Evolutionary conservation across 2,888 invertebrate species (phyloP).

Genomic region (Drosophila niveifrons): DNA sequence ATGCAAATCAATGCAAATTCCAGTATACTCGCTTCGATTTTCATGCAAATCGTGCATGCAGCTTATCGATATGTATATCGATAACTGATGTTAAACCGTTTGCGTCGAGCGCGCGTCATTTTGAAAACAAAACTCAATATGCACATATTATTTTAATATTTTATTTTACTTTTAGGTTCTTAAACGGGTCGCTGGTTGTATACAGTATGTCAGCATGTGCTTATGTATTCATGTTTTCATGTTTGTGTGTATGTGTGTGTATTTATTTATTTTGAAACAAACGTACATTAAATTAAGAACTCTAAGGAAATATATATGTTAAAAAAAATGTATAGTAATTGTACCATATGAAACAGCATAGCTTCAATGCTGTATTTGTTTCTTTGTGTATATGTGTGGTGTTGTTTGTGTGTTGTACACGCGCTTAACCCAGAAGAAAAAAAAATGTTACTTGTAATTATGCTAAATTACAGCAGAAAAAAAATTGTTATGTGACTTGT

Average conservation of each 20-base stretch:
- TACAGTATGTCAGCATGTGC: conserved; percentile 40
- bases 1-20: too few species aligned
- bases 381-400: conserved; percentile 16
- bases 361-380: not conserved
- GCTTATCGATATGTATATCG: conserved; percentile 1
- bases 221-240: conserved; percentile 12
- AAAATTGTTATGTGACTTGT: conserved; percentile 50
- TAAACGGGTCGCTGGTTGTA: conserved; percentile 48
- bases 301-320: conserved; percentile 7
- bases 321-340: conserved; percentile 16
- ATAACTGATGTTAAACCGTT: not conserved
- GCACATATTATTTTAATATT: conserved; percentile 34
- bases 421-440: conserved; percentile 41
- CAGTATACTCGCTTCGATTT: too few species aligned
- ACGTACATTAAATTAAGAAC: conserved; percentile 10
- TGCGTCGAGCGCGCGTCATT: not conserved
- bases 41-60: too few species aligned
- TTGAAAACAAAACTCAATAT: not conserved
- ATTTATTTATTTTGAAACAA: conserved; percentile 18
- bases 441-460: conserved; percentile 30
- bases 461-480: conserved; percentile 64
- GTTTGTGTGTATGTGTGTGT: conserved; percentile 21
- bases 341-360: conserved; percentile 13
- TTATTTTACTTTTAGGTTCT: conserved; percentile 51
- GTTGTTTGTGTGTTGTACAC: conserved; percentile 35